Conservation (phyloP, 2,888 invertebrate species). For the Platycheirus albimanus region DNA sequence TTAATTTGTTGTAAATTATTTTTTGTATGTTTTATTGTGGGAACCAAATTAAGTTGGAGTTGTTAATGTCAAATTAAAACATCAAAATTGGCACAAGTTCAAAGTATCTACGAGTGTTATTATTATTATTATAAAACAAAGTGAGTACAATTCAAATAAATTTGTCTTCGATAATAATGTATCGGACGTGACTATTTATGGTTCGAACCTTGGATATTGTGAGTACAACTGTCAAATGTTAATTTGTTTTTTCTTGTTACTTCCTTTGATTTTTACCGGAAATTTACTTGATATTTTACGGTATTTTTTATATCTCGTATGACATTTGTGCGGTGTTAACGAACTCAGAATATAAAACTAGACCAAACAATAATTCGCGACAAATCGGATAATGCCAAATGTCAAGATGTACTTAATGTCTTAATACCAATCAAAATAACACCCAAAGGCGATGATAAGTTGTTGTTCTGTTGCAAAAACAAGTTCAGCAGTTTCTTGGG, state of each 20-base stretch:
- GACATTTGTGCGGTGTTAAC: conserved; percentile 21
- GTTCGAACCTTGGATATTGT: conserved; percentile 21
- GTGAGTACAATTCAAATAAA: conserved; percentile 16
- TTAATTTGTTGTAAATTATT: conserved; percentile 54
- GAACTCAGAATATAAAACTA: conserved; percentile 16
- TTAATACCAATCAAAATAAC: conserved; percentile 59
- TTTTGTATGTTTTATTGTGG: conserved; percentile 46
- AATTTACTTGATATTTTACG: conserved; percentile 33
- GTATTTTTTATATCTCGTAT: conserved; percentile 10
- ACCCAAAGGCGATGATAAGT: conserved; percentile 42
- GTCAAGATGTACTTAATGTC: conserved; percentile 59
- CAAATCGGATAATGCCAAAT: conserved; percentile 45
- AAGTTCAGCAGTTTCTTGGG: conserved; percentile 45
- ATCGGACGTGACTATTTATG: not conserved
- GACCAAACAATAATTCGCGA: conserved; percentile 26
- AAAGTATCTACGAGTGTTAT: too few species aligned
- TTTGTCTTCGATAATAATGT: not conserved
- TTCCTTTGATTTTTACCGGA: conserved; percentile 20
- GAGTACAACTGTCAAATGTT: not conserved
- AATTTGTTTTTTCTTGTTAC: not conserved
- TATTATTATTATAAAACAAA: not conserved
- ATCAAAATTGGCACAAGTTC: conserved; percentile 45
- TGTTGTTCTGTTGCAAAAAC: conserved; percentile 36
- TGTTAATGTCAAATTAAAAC: conserved; percentile 42
- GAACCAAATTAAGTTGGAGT: conserved; percentile 15